phyloP scores from a whole-genome alignment of 2,797 vertebrate genomes.

The Simalia tracyae region DNA sequence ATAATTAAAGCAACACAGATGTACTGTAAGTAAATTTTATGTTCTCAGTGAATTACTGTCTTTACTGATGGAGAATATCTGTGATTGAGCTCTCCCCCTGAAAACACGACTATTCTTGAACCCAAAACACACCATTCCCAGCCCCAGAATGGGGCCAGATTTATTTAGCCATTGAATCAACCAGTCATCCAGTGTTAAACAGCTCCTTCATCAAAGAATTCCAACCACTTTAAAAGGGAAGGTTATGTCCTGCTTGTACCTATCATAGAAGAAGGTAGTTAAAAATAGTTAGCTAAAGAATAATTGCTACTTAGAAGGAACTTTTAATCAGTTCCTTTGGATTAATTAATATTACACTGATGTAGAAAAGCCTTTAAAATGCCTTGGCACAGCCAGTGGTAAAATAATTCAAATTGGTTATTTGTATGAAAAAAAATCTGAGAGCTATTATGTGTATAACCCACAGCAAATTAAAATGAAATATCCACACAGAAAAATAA shows the following conservation, averaged over 20 bases:
- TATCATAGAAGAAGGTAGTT: background rate
- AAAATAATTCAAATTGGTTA: conserved; percentile 1
- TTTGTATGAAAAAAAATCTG: background rate
- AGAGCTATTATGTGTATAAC: background rate
- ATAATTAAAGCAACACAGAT: conserved; percentile 60
- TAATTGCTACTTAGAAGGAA: background rate
- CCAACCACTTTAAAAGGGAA: background rate
- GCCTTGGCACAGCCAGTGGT: background rate
- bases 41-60: conserved; percentile 39
- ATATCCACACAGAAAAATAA: background rate
- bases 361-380: background rate
- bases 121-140: background rate
- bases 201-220: background rate
- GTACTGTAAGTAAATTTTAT: conserved; percentile 53
- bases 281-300: background rate
- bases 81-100: background rate
- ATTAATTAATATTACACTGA: background rate
- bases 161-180: background rate
- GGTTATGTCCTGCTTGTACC: background rate
- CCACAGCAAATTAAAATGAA: background rate
- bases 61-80: conserved; percentile 20
- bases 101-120: rapidly evolving
- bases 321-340: background rate
- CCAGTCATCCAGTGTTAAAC: background rate
- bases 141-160: background rate